Conservation (phyloP, 2,113 vertebrate species). For the Pteropus alecto region DNA sequence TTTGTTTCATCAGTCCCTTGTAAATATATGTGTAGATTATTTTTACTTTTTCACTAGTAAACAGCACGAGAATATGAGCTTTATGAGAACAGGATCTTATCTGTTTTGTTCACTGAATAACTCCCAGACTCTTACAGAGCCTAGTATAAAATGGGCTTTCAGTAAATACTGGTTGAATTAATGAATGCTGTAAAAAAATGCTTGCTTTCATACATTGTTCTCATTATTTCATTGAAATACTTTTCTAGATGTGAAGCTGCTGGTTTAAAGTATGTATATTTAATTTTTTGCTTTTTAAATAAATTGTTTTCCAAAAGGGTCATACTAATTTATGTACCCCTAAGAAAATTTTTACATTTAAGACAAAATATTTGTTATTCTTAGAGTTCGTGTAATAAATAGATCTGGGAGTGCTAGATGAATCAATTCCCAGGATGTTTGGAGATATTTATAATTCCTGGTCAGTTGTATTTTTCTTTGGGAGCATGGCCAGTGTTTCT, state of each 20-base stretch:
- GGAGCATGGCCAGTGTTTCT: background rate
- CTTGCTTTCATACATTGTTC: background rate
- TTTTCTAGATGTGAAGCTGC: slow-evolving; percentile 38
- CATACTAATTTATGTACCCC: background rate
- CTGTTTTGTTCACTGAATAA: background rate
- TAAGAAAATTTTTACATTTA: slow-evolving; percentile 23
- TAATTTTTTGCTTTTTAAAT: slow-evolving; percentile 27
- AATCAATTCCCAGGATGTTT: background rate
- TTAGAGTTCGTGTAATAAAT: background rate
- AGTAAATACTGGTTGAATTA: background rate
- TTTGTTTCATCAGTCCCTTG: background rate
- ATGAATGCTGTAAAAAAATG: background rate
- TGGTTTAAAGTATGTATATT: background rate
- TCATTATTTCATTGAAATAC: background rate
- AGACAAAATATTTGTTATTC: background rate
- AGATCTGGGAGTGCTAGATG: background rate
- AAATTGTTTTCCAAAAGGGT: background rate
- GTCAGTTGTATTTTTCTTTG: background rate
- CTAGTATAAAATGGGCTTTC: background rate
- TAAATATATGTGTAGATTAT: background rate
- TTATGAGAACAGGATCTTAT: background rate
- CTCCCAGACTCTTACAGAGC: background rate
- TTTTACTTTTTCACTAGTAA: slow-evolving; percentile 1
- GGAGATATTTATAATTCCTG: background rate
- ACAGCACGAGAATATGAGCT: background rate